A percentile compares a stretch with the other conserved stretches of the same genome.
phyloP scores from a whole-genome alignment of 1,140 invertebrate genomes.

The Drosophila orena region DNA sequence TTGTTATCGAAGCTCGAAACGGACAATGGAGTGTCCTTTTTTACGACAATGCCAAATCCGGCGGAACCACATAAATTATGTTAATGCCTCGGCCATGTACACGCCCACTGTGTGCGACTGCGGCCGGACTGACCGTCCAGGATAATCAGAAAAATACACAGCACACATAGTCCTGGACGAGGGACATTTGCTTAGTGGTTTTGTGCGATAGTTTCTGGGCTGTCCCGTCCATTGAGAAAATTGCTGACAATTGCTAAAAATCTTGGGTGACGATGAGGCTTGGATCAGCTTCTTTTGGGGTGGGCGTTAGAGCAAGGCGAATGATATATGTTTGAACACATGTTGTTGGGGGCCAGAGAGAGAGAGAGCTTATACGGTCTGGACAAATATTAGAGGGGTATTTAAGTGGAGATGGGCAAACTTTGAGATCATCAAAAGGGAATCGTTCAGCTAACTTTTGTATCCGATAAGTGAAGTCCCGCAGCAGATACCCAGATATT shows the following conservation, averaged over 20 bases:
- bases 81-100: conserved; percentile 80
- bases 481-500: conserved; percentile 40
- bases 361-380: conserved; percentile 33
- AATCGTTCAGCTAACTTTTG: conserved; percentile 1
- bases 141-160: conserved; percentile 82
- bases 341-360: conserved; percentile 21
- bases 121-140: conserved; percentile 35
- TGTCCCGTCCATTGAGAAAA: conserved; percentile 66
- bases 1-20: conserved; percentile 79
- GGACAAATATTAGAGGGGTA: conserved; percentile 15
- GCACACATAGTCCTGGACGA: conserved; percentile 50
- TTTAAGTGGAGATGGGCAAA: conserved; percentile 26
- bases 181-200: conserved; percentile 74
- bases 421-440: conserved; percentile 33
- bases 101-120: conserved; percentile 71
- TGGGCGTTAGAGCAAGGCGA: conserved; percentile 29
- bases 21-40: conserved; percentile 80
- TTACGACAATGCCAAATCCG: conserved; percentile 82
- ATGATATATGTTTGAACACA: conserved; percentile 57
- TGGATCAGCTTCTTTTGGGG: not conserved
- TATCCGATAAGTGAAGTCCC: conserved; percentile 31
- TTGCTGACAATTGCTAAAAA: conserved; percentile 82
- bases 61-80: conserved; percentile 85
- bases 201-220: conserved; percentile 68
- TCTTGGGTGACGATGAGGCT: conserved; percentile 42